Evolutionary conservation across 2,888 invertebrate genomes (phyloP).

Genomic region (Diplazon laetatorius): DNA sequence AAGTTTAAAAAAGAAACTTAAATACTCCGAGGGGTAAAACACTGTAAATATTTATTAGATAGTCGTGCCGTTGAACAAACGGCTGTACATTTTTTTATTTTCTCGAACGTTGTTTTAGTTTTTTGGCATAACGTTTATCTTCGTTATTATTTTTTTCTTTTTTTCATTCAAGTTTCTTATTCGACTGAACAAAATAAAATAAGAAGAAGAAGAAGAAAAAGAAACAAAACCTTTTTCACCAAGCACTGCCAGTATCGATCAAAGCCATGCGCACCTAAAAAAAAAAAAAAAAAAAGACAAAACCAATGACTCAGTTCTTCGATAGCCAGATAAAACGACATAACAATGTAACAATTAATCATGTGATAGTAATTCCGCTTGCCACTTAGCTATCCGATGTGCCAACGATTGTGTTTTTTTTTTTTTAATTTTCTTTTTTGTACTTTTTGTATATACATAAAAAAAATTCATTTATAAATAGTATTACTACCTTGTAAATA

Average conservation of each 20-base stretch:
- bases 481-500: conserved; percentile 63
- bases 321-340: conserved; percentile 24
- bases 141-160: too few species aligned
- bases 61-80: conserved; percentile 35
- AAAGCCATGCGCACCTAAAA: conserved; percentile 14
- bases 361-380: conserved; percentile 66
- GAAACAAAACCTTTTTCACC: conserved; percentile 13
- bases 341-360: conserved; percentile 34
- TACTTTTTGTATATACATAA: conserved; percentile 81
- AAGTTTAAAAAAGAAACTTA: background rate
- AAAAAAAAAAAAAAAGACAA: too few species aligned
- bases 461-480: conserved; percentile 62
- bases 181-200: background rate
- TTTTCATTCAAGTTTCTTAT: background rate
- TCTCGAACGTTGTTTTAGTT: conserved; percentile 16
- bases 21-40: background rate
- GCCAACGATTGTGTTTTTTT: conserved; percentile 79
- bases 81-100: conserved; percentile 35
- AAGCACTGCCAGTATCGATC: conserved; percentile 31
- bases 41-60: conserved; percentile 53
- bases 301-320: conserved; percentile 17
- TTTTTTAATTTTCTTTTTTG: conserved; percentile 76
- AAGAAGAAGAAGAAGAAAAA: background rate
- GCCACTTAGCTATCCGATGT: conserved; percentile 73
- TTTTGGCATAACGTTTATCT: conserved; percentile 14